Conservation (phyloP, 2,797 vertebrate genomes). For the Gymnothorax reevesii region DNA sequence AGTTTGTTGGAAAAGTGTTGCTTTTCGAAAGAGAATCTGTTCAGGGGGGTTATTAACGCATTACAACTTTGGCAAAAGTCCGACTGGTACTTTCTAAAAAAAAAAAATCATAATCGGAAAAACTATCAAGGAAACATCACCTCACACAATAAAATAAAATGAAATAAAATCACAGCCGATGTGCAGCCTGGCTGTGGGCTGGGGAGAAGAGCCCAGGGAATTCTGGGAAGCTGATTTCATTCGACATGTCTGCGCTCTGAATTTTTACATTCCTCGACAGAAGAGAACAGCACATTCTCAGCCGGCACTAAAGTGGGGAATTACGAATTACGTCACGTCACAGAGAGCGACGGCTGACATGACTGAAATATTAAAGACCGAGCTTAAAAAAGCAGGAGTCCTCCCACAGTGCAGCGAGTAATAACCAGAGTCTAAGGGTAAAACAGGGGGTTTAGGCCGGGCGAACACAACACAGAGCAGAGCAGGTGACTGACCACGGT, state of each 20-base stretch:
- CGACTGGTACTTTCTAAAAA: not conserved
- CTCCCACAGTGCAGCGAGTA: not conserved
- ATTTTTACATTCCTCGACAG: not conserved
- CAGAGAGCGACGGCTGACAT: not conserved
- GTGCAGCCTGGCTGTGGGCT: not conserved
- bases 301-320: too few species aligned
- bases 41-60: not conserved
- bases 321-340: not conserved
- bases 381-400: not conserved
- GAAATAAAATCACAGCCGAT: not conserved
- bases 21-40: not conserved
- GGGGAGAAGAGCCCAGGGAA: not conserved
- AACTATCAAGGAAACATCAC: not conserved
- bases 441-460: too few species aligned
- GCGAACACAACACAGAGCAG: not conserved
- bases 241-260: not conserved
- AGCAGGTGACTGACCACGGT: too few species aligned
- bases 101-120: not conserved
- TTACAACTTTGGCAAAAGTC: not conserved
- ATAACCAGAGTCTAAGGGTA: not conserved
- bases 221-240: not conserved
- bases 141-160: not conserved
- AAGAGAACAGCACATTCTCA: not conserved
- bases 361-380: too few species aligned
- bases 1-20: not conserved